Evolutionary conservation across 1,140 invertebrate genomes (phyloP), one percentile per base, ranked within the genome.

Genomic region (Caenorhabditis tropicalis): DNA sequence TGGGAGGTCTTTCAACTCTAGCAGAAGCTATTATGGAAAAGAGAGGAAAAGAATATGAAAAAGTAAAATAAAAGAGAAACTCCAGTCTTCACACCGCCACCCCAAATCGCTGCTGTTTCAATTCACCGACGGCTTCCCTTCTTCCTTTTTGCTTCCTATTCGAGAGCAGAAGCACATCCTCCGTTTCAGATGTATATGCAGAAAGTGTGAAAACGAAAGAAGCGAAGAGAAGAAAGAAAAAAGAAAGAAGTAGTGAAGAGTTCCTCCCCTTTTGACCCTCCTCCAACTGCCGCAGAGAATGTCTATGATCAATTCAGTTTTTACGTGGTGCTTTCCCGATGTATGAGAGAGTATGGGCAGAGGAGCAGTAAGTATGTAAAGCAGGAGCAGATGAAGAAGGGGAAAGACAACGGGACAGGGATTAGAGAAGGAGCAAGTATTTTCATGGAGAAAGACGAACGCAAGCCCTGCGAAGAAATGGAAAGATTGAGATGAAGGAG

Each of bases 71-170:
- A 74, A 74, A 46, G 65, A 43, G 65, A 43, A 46, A 74, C 36
- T 46, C 19, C 2, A 10, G 9, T 21, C 65, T 46, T 36, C 29
- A 60, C 58, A 19, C 65, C 36, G 12, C 36, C 33, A 36, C 65
- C 53, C 58, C 21, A 74, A 74, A 74, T 74, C 65, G 65, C 36
- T 74, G 65, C 65, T 74, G 65, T 74, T 74, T 74, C 65, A 74
- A 46, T 46, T 74, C 65, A 74, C 65, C 65, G 65, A 74, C 36
- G 65, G 65, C 65, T 74, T 74, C 65, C 65, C 53, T 21, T n/a
- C n/a, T 74, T 29, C 33, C 58, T 74, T 19, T 21, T 29, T n/a
- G 60, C 56, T 7, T 21, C 4, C 31, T 58, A 21, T 29, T 7
- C 53, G 10, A 10, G 9, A 27, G 21, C 21, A 58, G 53, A 27